Percentiles rank a stretch among this genome's conserved stretches.
These are phyloP conservation scores for Myotis lucifugus DNA, from an alignment of 2,113 vertebrate genomes.

Conservation along the genomic window DNA sequence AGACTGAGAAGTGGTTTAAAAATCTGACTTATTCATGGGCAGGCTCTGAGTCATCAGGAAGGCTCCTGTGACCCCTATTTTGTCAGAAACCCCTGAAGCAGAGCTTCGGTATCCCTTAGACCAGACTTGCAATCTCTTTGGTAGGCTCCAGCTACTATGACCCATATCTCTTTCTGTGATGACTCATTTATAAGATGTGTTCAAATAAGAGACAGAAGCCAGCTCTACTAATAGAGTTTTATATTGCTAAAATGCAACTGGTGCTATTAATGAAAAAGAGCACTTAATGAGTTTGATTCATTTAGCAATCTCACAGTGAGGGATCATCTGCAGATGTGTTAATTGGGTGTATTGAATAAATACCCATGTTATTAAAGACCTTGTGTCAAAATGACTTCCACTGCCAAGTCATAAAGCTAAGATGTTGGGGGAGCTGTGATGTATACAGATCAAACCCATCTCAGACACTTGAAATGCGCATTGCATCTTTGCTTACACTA, in stretches of 20 bases:
- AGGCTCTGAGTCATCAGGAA: background rate
- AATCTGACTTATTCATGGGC: background rate
- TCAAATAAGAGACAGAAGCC: constrained; percentile 58
- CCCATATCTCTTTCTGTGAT: constrained; percentile 63
- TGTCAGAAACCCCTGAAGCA: background rate
- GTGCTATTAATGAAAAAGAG: constrained; percentile 75
- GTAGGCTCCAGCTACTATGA: constrained; percentile 56
- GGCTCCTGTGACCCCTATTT: background rate
- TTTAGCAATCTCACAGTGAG: constrained; percentile 74
- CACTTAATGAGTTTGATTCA: constrained; percentile 78
- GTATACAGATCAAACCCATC: constrained; percentile 67
- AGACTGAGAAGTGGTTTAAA: background rate
- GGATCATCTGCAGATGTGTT: constrained; percentile 54
- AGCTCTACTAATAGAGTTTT: constrained; percentile 64
- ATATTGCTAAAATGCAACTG: constrained; percentile 31
- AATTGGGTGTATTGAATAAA: constrained; percentile 74
- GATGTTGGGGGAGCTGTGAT: constrained; percentile 36
- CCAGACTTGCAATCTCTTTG: background rate
- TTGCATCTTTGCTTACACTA: constrained; percentile 53
- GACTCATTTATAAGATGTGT: constrained; percentile 74
- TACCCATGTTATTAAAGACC: constrained; percentile 70
- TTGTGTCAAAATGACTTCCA: constrained; percentile 75
- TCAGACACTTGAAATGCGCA: constrained; percentile 22
- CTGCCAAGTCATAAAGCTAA: constrained; percentile 51
- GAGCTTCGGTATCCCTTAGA: background rate